Percentiles rank a stretch among this genome's conserved stretches.
These are phyloP conservation scores for Psittacula echo DNA, from an alignment of 2,797 vertebrate species.

Conservation along the genomic window DNA sequence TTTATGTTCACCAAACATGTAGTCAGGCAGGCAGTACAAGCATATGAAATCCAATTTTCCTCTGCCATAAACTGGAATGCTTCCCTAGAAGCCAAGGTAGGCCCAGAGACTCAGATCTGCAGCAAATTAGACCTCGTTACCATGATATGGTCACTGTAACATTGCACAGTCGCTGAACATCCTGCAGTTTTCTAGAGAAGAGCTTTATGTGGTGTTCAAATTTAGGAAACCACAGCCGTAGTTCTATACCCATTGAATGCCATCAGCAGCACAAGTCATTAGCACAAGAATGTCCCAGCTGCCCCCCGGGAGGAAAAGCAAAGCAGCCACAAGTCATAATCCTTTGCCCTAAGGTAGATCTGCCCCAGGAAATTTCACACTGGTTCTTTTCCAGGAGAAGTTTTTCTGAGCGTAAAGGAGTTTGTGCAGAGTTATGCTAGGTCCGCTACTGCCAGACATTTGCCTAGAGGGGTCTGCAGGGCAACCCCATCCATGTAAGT, in stretches of 20 bases:
- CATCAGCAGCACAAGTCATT: neutral
- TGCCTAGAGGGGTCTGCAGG: constrained; percentile 56
- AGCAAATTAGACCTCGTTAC: neutral
- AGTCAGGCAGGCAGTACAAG: neutral
- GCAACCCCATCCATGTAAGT: neutral
- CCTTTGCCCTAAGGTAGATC: constrained; percentile 6
- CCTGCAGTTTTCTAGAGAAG: neutral
- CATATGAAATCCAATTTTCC: neutral
- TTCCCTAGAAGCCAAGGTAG: neutral
- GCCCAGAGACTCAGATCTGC: neutral
- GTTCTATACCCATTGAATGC: neutral
- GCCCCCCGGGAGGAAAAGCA: neutral
- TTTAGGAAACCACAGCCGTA: neutral
- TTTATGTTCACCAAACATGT: neutral
- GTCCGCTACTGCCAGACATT: constrained; percentile 32
- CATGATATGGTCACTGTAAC: fast-evolving
- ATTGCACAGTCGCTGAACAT: neutral
- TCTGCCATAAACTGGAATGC: neutral
- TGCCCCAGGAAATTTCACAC: constrained; percentile 15
- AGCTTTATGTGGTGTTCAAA: neutral
- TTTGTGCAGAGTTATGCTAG: constrained; percentile 13
- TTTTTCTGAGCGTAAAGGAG: constrained; percentile 16
- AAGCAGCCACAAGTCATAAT: neutral
- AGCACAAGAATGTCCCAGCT: neutral
- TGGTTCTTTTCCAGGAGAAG: neutral